Evolutionary conservation across 2,113 vertebrate genomes (phyloP).

Genomic region (Chaenogobius annularis): DNA sequence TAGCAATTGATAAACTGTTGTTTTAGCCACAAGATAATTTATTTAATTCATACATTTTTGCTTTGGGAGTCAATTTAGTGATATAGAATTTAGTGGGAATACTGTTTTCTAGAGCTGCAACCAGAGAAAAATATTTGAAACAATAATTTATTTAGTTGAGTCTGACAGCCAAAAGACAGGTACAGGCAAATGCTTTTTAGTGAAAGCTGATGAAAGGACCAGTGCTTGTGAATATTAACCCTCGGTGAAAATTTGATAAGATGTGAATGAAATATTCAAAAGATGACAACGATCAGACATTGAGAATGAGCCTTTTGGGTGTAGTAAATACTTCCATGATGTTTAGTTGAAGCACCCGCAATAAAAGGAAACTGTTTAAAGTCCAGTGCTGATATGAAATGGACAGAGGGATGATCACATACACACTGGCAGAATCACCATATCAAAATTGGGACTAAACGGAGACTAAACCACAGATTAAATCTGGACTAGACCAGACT

Average conservation of each 20-base stretch:
- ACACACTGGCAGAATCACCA: neutral
- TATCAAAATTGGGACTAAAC: too few species aligned
- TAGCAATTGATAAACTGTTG: neutral
- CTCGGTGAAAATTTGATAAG: neutral
- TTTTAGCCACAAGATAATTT: neutral
- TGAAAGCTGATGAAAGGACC: slow-evolving; percentile 7
- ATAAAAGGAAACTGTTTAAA: slow-evolving; percentile 33
- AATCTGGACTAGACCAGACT: too few species aligned
- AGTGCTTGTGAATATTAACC: neutral
- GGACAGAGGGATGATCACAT: slow-evolving; percentile 29
- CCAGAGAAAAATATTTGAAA: neutral
- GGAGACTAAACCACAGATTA: too few species aligned
- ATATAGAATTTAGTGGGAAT: neutral
- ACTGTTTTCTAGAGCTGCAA: too few species aligned
- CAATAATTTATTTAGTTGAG: neutral
- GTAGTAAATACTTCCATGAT: neutral
- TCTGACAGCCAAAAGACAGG: slow-evolving; percentile 2
- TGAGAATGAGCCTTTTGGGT: neutral
- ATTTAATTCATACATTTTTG: too few species aligned
- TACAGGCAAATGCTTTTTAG: neutral
- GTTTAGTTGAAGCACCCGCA: slow-evolving; percentile 18
- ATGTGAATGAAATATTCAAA: slow-evolving; percentile 3
- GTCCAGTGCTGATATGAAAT: slow-evolving; percentile 43
- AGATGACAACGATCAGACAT: neutral
- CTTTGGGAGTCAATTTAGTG: neutral